Evolutionary conservation across 2,797 vertebrate genomes (phyloP), one percentile per base, ranked within the genome.

Genomic region (Lagocephalus sceleratus): DNA sequence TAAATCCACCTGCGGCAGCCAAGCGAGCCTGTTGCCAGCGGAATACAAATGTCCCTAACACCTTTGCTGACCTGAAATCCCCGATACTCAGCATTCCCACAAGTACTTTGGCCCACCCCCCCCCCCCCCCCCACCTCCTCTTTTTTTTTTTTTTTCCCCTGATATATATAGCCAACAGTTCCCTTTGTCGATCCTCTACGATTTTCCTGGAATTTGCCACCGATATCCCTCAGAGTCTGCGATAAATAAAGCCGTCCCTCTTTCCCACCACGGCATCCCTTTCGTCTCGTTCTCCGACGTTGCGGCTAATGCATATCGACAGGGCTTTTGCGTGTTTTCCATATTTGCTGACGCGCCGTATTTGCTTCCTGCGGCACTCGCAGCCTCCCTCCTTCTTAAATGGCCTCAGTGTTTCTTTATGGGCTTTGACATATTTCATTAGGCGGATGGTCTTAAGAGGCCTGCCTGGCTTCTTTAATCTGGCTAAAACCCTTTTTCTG

Each of bases 401-500:
- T 91, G 87, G 90, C 86, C 88, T 90, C 81, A 83, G 87, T 89
- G 88, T 92, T 92, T 91, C 92, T 95, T 95, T 94, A 93, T 91
- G 88, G 88, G 91, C 91, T 91, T 90, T 94, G 94, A 96, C 93
- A 94, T 93, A 94, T 95, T 92, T 97, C 94, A 98, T 98, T 96
- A 97, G 88, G 77, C 82, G 92, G 95, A 94, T 95, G 93, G 92
- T 90, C 91, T 93, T 92, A 92, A 93, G 92, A 92, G 90, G 89
- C 89, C 88, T 71, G 82, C 90, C 66, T 90, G 87, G 85, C 82
- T 90, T 82, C 90, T 95, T 94, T 94, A 95, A 94, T 94, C 92
- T 93, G 90, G 79, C 89, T 91, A 91, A 93, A 92, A 93, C 88
- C 87, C 70, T 88, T 79, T 82, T 73, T 70, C 73, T 77, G 72